Conservation (phyloP, 2,797 vertebrate genomes). For the Mormyrops attenuatus region DNA sequence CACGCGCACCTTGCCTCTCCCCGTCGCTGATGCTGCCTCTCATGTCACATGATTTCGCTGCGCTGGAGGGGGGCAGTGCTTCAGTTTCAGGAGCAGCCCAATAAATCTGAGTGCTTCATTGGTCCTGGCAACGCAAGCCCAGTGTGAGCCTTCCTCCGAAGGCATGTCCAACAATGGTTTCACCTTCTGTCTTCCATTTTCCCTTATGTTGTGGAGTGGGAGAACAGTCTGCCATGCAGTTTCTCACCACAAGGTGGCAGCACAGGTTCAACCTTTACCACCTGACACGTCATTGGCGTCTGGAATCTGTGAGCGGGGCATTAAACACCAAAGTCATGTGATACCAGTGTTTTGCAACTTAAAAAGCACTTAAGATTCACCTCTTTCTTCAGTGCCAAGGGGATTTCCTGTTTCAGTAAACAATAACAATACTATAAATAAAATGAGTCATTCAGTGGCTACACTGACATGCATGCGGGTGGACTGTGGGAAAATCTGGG, state of each 20-base stretch:
- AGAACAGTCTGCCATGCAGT: neutral
- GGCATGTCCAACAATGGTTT: neutral
- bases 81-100: neutral
- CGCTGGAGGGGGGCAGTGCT: neutral
- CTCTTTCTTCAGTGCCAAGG: neutral
- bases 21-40: neutral
- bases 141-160: neutral
- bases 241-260: slow-evolving; percentile 24
- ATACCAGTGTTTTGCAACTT: neutral
- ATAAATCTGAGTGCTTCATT: neutral
- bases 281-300: neutral
- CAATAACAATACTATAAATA: neutral
- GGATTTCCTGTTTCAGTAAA: neutral
- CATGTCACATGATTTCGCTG: neutral
- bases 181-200: neutral
- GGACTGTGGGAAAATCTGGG: neutral
- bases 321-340: neutral
- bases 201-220: neutral
- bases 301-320: neutral
- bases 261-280: neutral
- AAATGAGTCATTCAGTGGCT: slow-evolving; percentile 2
- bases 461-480: neutral
- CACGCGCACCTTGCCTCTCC: neutral
- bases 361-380: neutral
- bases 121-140: neutral